phyloP scores from a whole-genome alignment of 1,140 invertebrate genomes.

The Listronotus bonariensis region DNA sequence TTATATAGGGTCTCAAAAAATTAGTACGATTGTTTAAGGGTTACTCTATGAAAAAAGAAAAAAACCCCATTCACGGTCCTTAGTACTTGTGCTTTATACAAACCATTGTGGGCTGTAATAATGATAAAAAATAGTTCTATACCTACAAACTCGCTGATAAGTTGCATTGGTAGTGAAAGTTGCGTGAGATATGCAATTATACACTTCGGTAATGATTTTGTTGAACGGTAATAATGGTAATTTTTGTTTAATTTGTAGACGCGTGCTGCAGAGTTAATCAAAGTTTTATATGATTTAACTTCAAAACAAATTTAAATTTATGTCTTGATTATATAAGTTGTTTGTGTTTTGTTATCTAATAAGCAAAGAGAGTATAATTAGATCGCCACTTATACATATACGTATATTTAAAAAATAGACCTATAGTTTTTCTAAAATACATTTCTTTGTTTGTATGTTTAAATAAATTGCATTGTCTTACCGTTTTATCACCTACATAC shows the following conservation, averaged over 20 bases:
- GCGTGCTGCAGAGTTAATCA: neutral
- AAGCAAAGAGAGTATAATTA: neutral
- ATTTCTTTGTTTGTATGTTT: too few species aligned
- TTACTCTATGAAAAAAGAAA: too few species aligned
- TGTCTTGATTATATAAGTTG: constrained; percentile 5
- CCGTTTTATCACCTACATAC: too few species aligned
- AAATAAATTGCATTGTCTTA: too few species aligned
- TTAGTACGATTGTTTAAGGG: too few species aligned
- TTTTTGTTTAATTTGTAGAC: neutral
- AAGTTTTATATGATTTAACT: neutral
- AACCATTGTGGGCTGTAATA: too few species aligned
- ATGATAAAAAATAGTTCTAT: too few species aligned
- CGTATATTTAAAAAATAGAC: too few species aligned
- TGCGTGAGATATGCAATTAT: constrained; percentile 20
- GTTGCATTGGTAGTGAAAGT: constrained; percentile 13
- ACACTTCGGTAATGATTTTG: constrained; percentile 6
- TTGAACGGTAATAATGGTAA: constrained; percentile 5
- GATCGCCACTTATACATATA: neutral
- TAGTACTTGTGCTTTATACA: too few species aligned
- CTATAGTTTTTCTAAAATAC: too few species aligned
- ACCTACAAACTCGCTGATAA: neutral
- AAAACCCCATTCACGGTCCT: too few species aligned
- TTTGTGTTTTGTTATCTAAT: neutral
- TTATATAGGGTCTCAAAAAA: too few species aligned
- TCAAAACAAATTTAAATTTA: neutral